Base-by-base conservation (phyloP, 2,888 invertebrate species). In the Galeruca laticollis region DNA sequence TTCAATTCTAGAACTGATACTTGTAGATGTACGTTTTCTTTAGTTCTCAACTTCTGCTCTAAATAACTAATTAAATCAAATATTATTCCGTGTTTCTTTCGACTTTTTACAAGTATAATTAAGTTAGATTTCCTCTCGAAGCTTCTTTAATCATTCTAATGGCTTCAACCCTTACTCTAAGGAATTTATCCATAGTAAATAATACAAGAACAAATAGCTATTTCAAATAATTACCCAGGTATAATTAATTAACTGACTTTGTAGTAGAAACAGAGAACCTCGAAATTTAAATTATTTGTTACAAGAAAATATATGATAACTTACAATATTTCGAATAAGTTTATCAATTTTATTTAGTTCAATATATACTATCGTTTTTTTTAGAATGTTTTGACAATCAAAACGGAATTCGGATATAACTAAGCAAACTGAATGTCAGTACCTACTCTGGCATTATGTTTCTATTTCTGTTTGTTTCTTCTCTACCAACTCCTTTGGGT, bases 191-290 rank as follows among this genome's bases (percentile, higher is more conserved):
- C 47, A 47, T 10, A 18, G 18, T 18, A 47, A 47, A 47, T 47
- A 47, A 47, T 15, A 18, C 18, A 18, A 47, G 18, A 47, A 47
- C 47, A 47, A 47, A 47, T 47, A 47, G 47, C 47, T 47, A 47
- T 47, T 47, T 15, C 47, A 47, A 47, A 47, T 18, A 47, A 47
- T 47, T 47, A 18, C 47, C 18, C 18, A 47, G 47, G 5, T 9
- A 47, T 47, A 47, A 47, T 8, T 47, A 47, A 47, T 47, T 47
- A 47, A 47, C 47, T 47, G 47, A 15, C 47, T 13, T 15, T 47
- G 6, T 47, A 18, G 15, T 18, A 9, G 9, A 47, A 18, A 47
- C 18, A 47, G 15, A 15, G 15, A 47, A 47, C 15, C 47, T 2
- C n/a, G 40, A 40, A 40, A 40, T 40, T 13, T 40, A 11, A 40